These are phyloP conservation scores for Momotus momota DNA, from an alignment of 2,797 vertebrate species.

Conservation along the genomic window DNA sequence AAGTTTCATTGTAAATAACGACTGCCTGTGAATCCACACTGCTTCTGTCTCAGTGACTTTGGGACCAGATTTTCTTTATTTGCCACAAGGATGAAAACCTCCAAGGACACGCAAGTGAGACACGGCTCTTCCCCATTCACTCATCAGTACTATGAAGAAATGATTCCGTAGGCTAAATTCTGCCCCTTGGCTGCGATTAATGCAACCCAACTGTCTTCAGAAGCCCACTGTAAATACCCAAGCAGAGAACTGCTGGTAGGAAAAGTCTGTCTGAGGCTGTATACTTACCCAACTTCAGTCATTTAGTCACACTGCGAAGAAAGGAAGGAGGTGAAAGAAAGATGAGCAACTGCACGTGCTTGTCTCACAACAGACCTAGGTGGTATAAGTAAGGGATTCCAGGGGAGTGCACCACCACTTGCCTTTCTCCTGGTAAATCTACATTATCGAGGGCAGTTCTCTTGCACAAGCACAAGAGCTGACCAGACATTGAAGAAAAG, in stretches of 20 bases:
- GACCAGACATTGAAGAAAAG: neutral
- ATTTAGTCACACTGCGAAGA: neutral
- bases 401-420: neutral
- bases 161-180: neutral
- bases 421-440: neutral
- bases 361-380: neutral
- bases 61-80: neutral
- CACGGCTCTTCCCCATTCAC: neutral
- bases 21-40: accelerated
- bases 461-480: neutral
- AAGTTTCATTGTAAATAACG: neutral
- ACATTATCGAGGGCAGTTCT: neutral
- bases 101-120: neutral
- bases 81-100: neutral
- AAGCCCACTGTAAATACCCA: neutral
- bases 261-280: neutral
- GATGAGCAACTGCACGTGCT: accelerated
- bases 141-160: neutral
- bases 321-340: neutral
- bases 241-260: neutral
- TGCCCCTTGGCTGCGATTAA: neutral
- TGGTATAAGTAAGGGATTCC: neutral
- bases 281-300: neutral
- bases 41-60: neutral
- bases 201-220: neutral